These are phyloP conservation scores for Aelia acuminata DNA, from an alignment of 2,888 invertebrate genomes.

Conservation along the genomic window DNA sequence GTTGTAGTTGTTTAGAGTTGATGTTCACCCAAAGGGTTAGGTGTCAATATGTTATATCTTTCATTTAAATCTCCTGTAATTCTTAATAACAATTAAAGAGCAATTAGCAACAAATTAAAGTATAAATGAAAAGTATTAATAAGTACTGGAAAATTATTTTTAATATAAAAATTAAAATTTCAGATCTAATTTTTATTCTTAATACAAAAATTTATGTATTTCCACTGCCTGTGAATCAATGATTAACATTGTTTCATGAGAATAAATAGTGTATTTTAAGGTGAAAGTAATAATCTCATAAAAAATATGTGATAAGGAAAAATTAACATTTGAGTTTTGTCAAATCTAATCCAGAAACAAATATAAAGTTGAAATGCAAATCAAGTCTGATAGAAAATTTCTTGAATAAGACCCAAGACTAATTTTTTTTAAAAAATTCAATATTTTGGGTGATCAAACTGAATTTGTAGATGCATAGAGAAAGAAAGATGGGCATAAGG, in stretches of 20 bases:
- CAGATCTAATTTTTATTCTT: neutral
- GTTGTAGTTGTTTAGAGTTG: conserved; percentile 45
- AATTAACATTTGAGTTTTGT: too few relatives aligned
- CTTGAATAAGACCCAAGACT: too few relatives aligned
- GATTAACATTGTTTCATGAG: neutral
- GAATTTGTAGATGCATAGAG: too few relatives aligned
- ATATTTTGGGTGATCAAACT: too few relatives aligned
- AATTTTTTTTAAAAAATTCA: too few relatives aligned
- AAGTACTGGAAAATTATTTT: neutral
- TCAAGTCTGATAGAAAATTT: too few relatives aligned
- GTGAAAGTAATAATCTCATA: neutral
- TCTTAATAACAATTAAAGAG: neutral
- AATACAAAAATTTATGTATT: neutral
- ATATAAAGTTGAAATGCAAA: neutral
- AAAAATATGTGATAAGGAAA: neutral
- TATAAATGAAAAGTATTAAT: neutral
- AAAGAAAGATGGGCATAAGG: too few relatives aligned
- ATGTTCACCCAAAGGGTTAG: conserved; percentile 34
- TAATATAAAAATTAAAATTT: neutral
- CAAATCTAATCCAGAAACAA: neutral
- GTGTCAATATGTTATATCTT: neutral
- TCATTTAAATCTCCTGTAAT: neutral
- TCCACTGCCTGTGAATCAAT: neutral
- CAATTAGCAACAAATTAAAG: too few relatives aligned
- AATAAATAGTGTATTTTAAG: neutral